phyloP scores from a whole-genome alignment of 1,140 invertebrate species.

The Drosophila athabasca region DNA sequence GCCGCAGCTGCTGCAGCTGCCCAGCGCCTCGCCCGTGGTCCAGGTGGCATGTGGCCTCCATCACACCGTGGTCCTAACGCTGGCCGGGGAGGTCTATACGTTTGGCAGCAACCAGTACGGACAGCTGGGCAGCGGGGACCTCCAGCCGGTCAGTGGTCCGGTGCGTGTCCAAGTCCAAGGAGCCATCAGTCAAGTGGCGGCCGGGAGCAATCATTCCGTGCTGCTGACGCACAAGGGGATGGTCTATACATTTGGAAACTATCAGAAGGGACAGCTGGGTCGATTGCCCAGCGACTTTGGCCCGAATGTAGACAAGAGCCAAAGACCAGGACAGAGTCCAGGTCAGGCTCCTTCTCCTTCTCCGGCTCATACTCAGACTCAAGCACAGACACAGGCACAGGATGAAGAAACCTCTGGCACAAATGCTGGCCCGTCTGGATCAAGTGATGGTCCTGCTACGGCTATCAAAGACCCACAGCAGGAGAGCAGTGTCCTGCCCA shows the following conservation, averaged over 20 bases:
- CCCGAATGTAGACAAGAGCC: conserved; percentile 65
- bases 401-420: conserved; percentile 52
- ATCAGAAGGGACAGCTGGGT: conserved; percentile 97
- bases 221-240: conserved; percentile 95
- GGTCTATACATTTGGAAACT: conserved; percentile 96
- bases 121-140: conserved; percentile 95
- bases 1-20: conserved; percentile 89
- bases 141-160: conserved; percentile 89
- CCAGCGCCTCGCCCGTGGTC: conserved; percentile 88
- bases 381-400: neutral
- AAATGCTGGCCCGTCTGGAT: conserved; percentile 40
- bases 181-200: conserved; percentile 90
- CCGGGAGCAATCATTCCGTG: conserved; percentile 97
- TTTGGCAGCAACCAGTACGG: conserved; percentile 98
- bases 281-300: conserved; percentile 84
- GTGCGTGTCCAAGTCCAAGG: conserved; percentile 90
- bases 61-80: conserved; percentile 89
- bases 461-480: neutral
- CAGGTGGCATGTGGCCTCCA: conserved; percentile 95
- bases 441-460: conserved; percentile 1
- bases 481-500: conserved; percentile 41
- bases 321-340: conserved; percentile 13
- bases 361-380: neutral
- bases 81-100: conserved; percentile 90
- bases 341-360: neutral